Evolutionary conservation across 2,113 vertebrate species (phyloP).

Genomic region (Larimichthys crocea): DNA sequence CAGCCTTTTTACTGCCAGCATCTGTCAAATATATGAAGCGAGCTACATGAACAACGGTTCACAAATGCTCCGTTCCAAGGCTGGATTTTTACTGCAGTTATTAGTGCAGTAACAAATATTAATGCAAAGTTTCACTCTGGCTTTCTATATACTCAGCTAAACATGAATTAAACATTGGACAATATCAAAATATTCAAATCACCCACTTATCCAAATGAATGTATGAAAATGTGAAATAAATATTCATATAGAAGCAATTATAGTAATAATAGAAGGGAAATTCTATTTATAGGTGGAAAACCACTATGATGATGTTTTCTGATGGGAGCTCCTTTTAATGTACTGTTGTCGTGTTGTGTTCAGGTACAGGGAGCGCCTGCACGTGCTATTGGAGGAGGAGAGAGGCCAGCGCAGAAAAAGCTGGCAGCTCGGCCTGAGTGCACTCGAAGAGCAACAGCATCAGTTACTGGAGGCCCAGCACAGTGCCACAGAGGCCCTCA

Average conservation of each 20-base stretch:
- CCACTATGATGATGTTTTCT: not conserved
- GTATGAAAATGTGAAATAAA: not conserved
- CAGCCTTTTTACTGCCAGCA: slow-evolving; percentile 6
- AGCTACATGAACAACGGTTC: too few relatives aligned
- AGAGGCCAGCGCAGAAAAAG: slow-evolving; percentile 56
- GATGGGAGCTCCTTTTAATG: not conserved
- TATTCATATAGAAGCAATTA: not conserved
- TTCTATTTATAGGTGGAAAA: not conserved
- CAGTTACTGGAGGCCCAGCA: slow-evolving; percentile 68
- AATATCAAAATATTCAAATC: too few relatives aligned
- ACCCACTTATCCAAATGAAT: not conserved
- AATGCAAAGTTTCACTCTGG: too few relatives aligned
- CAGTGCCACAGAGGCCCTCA: slow-evolving; percentile 52
- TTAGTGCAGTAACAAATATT: too few relatives aligned
- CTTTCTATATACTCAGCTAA: not conserved
- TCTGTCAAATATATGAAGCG: too few relatives aligned
- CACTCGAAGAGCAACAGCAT: slow-evolving; percentile 72
- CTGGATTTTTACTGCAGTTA: too few relatives aligned
- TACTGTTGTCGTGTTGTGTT: not conserved
- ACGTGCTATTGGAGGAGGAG: slow-evolving; percentile 69
- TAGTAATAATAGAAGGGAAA: not conserved
- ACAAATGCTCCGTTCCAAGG: too few relatives aligned
- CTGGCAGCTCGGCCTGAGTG: slow-evolving; percentile 64
- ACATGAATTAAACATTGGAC: not conserved
- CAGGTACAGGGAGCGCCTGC: slow-evolving; percentile 74